These are phyloP conservation scores for Chromoteleia sp. DNA, from an alignment of 2,888 invertebrate genomes.

Conservation along the genomic window DNA sequence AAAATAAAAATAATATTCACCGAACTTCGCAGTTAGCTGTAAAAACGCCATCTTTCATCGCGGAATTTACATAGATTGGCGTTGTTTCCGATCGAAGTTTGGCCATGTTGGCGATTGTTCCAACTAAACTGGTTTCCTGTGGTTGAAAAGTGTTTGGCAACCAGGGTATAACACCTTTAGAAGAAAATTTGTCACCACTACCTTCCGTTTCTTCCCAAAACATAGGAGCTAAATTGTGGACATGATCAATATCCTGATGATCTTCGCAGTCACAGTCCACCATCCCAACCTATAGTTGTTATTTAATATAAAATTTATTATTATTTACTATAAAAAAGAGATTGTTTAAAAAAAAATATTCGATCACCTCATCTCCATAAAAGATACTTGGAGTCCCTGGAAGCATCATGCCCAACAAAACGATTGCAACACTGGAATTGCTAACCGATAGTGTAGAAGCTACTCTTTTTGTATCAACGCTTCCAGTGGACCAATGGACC, in stretches of 20 bases:
- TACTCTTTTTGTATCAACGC: conserved; percentile 87
- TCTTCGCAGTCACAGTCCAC: conserved; percentile 79
- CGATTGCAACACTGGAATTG: conserved; percentile 89
- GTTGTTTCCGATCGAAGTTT: conserved; percentile 88
- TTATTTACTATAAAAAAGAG: conserved; percentile 1
- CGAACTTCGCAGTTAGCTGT: conserved; percentile 89
- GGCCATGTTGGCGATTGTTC: conserved; percentile 87
- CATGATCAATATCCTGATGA: conserved; percentile 83
- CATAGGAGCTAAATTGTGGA: conserved; percentile 91
- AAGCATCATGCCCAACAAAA: conserved; percentile 91
- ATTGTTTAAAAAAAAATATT: not conserved
- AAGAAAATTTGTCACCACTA: conserved; percentile 84
- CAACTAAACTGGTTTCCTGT: conserved; percentile 85
- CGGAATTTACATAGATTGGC: conserved; percentile 90
- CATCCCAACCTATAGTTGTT: conserved; percentile 77
- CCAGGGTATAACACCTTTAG: conserved; percentile 87
- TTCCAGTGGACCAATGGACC: conserved; percentile 92
- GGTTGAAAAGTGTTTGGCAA: conserved; percentile 86
- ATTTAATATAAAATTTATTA: not conserved
- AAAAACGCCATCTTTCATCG: conserved; percentile 88
- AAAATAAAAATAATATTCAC: conserved; percentile 71
- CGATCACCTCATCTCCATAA: conserved; percentile 95
- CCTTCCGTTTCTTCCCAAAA: conserved; percentile 85
- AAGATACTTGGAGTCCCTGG: conserved; percentile 95
- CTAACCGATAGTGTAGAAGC: conserved; percentile 85